Percentiles rank a stretch among this genome's conserved stretches.
Evolutionary conservation across 2,113 vertebrate species (phyloP).

Genomic region (Platysternon megacephalum): DNA sequence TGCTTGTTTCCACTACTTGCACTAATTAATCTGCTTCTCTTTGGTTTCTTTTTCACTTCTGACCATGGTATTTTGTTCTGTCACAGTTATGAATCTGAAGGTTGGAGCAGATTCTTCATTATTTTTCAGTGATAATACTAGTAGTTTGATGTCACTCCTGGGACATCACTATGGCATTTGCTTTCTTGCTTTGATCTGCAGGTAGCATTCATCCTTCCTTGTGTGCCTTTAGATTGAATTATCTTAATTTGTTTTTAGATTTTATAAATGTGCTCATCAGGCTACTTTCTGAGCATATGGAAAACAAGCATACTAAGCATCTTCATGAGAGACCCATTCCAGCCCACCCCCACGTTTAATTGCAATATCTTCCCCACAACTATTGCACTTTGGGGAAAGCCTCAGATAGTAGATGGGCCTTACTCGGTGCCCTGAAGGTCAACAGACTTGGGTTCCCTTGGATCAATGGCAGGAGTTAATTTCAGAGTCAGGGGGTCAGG

Average conservation of each 20-base stretch:
- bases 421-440: background rate
- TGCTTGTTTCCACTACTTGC: background rate
- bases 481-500: background rate
- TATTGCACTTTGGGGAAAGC: background rate
- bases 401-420: background rate
- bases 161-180: background rate
- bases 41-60: background rate
- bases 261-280: background rate
- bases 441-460: background rate
- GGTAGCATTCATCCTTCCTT: background rate
- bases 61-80: background rate
- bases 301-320: background rate
- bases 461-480: background rate
- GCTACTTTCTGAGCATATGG: background rate
- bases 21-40: background rate
- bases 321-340: background rate
- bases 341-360: background rate
- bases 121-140: background rate
- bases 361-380: background rate
- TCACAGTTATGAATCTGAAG: background rate
- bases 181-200: background rate
- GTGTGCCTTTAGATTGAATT: background rate
- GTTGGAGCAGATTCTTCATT: background rate
- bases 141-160: background rate
- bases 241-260: background rate